Evolutionary conservation across 2,888 invertebrate species (phyloP).

Genomic region (Protonemura montana): DNA sequence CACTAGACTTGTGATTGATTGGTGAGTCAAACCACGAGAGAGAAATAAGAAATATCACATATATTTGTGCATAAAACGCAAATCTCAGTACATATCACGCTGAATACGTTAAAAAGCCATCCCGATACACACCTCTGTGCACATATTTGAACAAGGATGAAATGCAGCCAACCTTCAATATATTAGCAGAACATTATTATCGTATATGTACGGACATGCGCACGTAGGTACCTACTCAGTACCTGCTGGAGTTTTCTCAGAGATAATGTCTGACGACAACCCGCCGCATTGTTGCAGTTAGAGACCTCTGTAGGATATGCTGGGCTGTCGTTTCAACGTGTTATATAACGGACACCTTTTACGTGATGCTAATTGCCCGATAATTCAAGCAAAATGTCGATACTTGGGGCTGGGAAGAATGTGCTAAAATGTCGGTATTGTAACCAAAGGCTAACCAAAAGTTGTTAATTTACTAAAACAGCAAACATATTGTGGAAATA

Average conservation of each 20-base stretch:
- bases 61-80: conserved; percentile 5
- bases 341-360: no score
- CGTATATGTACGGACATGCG: neutral
- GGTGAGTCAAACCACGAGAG: neutral
- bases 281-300: neutral
- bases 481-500: no score
- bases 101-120: neutral
- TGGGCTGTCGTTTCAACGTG: no score
- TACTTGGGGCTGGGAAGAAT: no score
- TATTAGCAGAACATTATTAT: neutral
- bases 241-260: neutral
- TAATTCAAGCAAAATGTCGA: no score
- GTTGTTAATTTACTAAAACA: no score
- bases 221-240: neutral
- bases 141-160: neutral
- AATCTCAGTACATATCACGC: neutral
- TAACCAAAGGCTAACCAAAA: no score
- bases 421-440: no score
- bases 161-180: neutral
- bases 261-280: neutral
- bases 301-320: neutral
- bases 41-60: conserved; percentile 5
- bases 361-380: no score
- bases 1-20: neutral
- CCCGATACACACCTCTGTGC: neutral